Conservation (phyloP, 2,797 vertebrate genomes). For the Acipenser ruthenus region DNA sequence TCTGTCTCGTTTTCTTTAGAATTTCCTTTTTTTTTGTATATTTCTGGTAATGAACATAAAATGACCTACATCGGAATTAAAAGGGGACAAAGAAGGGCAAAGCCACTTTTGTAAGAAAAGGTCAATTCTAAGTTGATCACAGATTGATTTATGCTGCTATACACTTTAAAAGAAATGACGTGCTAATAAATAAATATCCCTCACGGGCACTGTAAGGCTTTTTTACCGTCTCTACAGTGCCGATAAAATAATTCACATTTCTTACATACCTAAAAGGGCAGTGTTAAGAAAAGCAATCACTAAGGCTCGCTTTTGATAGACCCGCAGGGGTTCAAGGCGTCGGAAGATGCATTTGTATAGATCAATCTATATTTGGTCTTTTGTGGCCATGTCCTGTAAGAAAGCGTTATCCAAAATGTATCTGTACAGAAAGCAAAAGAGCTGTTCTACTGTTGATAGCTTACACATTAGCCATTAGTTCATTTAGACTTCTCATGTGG, state of each 20-base stretch:
- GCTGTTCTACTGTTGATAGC: slow-evolving; percentile 58
- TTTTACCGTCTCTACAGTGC: slow-evolving; percentile 54
- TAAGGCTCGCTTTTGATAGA: slow-evolving; percentile 78
- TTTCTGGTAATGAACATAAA: slow-evolving; percentile 68
- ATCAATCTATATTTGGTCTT: slow-evolving; percentile 68
- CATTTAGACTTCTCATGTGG: slow-evolving; percentile 61
- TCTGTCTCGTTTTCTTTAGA: slow-evolving; percentile 84
- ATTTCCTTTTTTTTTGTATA: slow-evolving; percentile 51
- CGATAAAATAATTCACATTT: slow-evolving; percentile 58
- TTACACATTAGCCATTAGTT: slow-evolving; percentile 55
- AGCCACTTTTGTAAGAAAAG: slow-evolving; percentile 52
- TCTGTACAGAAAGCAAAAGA: slow-evolving; percentile 58
- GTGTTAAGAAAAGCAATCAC: slow-evolving; percentile 82
- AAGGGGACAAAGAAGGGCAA: slow-evolving; percentile 54
- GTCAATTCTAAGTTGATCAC: slow-evolving; percentile 73
- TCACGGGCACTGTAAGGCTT: slow-evolving; percentile 64
- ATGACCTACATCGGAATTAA: slow-evolving; percentile 82
- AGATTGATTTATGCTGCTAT: slow-evolving; percentile 68
- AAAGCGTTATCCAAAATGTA: slow-evolving; percentile 65
- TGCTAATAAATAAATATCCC: slow-evolving; percentile 66
- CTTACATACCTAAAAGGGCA: slow-evolving; percentile 71
- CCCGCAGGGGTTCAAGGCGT: slow-evolving; percentile 79
- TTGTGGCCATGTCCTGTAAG: slow-evolving; percentile 78
- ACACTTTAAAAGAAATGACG: slow-evolving; percentile 62
- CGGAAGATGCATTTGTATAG: slow-evolving; percentile 65